These are phyloP conservation scores for Chaetodon trifascialis DNA, from an alignment of 2,113 vertebrate species.

Conservation along the genomic window DNA sequence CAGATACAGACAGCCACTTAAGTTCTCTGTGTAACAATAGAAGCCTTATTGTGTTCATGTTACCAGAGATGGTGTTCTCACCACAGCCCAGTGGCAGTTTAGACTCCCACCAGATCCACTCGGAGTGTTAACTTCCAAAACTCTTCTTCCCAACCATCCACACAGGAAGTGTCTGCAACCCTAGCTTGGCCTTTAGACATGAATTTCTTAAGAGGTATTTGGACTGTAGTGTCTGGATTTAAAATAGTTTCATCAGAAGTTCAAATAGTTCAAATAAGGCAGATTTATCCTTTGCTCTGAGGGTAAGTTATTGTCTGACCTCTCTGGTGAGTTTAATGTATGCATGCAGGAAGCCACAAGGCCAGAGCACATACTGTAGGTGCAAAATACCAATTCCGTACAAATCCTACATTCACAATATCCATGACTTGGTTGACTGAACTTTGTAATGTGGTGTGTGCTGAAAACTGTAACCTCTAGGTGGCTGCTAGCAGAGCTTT, in stretches of 20 bases:
- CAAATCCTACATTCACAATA: not conserved
- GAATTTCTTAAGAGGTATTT: conserved; percentile 8
- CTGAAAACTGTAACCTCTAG: not conserved
- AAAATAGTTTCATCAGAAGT: not conserved
- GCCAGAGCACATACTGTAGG: not conserved
- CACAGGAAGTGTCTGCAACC: conserved; percentile 35
- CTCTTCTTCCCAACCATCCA: conserved; percentile 42
- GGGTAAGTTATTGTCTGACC: too few relatives aligned
- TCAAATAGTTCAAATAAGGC: too few relatives aligned
- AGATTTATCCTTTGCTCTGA: too few relatives aligned
- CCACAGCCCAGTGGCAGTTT: conserved; percentile 50
- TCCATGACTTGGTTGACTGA: not conserved
- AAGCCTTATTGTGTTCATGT: conserved; percentile 68
- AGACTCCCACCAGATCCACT: conserved; percentile 41
- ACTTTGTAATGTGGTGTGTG: not conserved
- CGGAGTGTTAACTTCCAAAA: conserved; percentile 29
- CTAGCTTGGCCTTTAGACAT: not conserved
- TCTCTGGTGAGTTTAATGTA: not conserved
- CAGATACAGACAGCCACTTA: conserved; percentile 62
- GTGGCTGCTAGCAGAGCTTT: not conserved
- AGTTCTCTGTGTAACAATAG: conserved; percentile 64
- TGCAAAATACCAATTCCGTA: not conserved
- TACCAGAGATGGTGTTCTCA: conserved; percentile 52
- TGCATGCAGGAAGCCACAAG: not conserved
- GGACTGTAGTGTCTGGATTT: not conserved